phyloP scores from a whole-genome alignment of 2,888 invertebrate species.

The Chaetoderma sp. region DNA sequence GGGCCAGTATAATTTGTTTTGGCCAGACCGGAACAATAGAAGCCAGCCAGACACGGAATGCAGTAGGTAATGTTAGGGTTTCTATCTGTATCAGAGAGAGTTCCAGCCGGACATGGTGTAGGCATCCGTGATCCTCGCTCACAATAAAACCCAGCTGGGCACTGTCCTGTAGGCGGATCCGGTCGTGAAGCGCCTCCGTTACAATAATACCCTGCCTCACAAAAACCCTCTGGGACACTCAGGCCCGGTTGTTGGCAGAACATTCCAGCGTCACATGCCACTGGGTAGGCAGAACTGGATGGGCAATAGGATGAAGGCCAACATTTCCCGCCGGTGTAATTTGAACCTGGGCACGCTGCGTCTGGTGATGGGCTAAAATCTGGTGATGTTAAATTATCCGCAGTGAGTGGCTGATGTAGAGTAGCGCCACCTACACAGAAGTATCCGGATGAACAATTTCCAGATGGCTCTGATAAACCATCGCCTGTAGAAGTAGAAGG shows the following conservation, averaged over 20 bases:
- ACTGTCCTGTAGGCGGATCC: slow-evolving; percentile 48
- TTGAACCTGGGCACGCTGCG: slow-evolving; percentile 59
- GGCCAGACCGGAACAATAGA: slow-evolving; percentile 58
- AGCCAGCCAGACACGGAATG: slow-evolving; percentile 57
- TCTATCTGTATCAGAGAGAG: slow-evolving; percentile 52
- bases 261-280: slow-evolving; percentile 55
- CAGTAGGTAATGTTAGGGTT: slow-evolving; percentile 57
- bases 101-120: slow-evolving; percentile 60
- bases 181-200: slow-evolving; percentile 50
- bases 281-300: slow-evolving; percentile 53
- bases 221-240: slow-evolving; percentile 51
- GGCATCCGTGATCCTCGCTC: slow-evolving; percentile 49
- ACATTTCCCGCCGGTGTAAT: slow-evolving; percentile 64
- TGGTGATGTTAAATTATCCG: slow-evolving; percentile 49
- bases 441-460: slow-evolving; percentile 63
- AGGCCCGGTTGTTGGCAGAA: slow-evolving; percentile 59
- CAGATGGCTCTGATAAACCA: slow-evolving; percentile 53
- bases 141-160: slow-evolving; percentile 62
- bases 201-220: slow-evolving; percentile 59
- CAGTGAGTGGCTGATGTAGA: slow-evolving; percentile 48
- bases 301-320: slow-evolving; percentile 66
- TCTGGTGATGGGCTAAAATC: slow-evolving; percentile 40
- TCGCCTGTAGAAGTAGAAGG: slow-evolving; percentile 46
- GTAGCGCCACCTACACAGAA: slow-evolving; percentile 62
- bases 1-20: slow-evolving; percentile 53